Percentiles rank a stretch among this genome's conserved stretches.
These are phyloP conservation scores for Eupithecia vulgata DNA, from an alignment of 2,888 invertebrate species.

Conservation along the genomic window DNA sequence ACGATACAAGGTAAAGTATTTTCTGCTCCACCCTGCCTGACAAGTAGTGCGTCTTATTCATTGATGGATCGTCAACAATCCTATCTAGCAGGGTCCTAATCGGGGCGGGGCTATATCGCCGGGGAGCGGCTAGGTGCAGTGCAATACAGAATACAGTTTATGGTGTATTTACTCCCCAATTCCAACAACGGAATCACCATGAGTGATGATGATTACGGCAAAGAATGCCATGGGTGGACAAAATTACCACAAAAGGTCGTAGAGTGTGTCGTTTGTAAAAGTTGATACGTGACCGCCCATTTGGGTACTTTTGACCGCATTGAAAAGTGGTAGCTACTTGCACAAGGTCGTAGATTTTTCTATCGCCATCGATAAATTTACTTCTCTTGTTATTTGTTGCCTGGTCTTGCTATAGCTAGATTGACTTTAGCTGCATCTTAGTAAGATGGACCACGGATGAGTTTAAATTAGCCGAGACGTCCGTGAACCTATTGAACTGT, in stretches of 20 bases:
- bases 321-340: background rate
- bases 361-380: background rate
- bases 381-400: background rate
- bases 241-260: background rate
- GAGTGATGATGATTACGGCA: background rate
- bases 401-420: too few relatives aligned
- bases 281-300: background rate
- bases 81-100: conserved; percentile 23
- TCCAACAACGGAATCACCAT: conserved; percentile 22
- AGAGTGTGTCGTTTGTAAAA: background rate
- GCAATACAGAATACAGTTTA: conserved; percentile 38
- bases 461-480: background rate
- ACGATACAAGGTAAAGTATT: too few relatives aligned
- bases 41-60: conserved; percentile 13
- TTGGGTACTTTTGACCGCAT: background rate
- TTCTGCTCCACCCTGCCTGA: background rate
- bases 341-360: background rate
- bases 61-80: conserved; percentile 20
- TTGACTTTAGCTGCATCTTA: background rate
- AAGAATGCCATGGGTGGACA: background rate
- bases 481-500: background rate
- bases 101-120: conserved; percentile 23
- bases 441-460: background rate
- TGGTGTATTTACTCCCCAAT: conserved; percentile 37
- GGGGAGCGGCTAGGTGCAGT: conserved; percentile 41